Evolutionary conservation across 2,113 vertebrate species (phyloP), one percentile per base, ranked within the genome.

Genomic region (Protobothrops mucrosquamatus): DNA sequence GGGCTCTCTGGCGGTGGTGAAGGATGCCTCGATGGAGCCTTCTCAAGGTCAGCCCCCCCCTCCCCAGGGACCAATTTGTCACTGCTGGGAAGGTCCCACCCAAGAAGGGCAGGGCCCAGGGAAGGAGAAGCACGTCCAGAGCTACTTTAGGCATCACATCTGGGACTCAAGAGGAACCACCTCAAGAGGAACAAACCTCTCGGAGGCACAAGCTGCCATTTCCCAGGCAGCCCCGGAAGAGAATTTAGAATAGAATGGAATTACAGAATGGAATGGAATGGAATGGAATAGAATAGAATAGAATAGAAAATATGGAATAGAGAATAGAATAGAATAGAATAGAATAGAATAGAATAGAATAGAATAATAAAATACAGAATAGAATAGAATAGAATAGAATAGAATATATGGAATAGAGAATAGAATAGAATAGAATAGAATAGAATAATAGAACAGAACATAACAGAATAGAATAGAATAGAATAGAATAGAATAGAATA

Each of bases 121-220:
- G 34, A 39, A 39, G 18, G 69, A 39, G 69, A 9, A 7, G 34
- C 15, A 20, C 5, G 6, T 7, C 14, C n/a, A 20, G 69, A 12
- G 59, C 59, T n/a, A 14, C 61, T n/a, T 4, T 14, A 4, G 15
- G 69, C 15, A 9, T 8, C n/a, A 2, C 0, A 39, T 81, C 34
- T 18, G 34, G 69, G 6, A 39, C 69, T 81, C 64, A 14, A 29
- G 29, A 69, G 64, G 26, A 12, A n/a, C 4, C 48, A 51, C 48
- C 69, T 81, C 64, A n/a, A n/a, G 29, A n/a, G 4, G 61, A 12
- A n/a, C 11, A 12, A 29, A 64, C 61, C 10, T 64, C 64, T 34
- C 64, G 18, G 2, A 14, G 2, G 2, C 29, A 69, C 2, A 0
- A 6, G n/a, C 14, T 2, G 2, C 29, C 15, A 1, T 20, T 22